These are phyloP conservation scores for Dryomyza anilis DNA, from an alignment of 2,888 invertebrate species.

Conservation along the genomic window DNA sequence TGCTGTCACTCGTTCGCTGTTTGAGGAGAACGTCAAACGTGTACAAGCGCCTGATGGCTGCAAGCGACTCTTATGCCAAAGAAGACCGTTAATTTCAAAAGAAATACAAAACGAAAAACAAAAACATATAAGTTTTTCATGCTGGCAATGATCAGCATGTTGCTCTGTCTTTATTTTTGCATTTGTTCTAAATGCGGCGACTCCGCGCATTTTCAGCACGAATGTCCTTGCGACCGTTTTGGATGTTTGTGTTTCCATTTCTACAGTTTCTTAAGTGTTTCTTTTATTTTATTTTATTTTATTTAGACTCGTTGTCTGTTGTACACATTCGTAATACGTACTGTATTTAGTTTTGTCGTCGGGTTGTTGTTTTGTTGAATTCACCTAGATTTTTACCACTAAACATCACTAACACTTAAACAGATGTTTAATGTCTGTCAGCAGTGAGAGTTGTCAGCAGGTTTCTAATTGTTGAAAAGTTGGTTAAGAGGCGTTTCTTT, in stretches of 20 bases:
- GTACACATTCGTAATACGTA: background rate
- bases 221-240: constrained; percentile 3
- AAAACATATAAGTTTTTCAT: too few relatives aligned
- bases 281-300: background rate
- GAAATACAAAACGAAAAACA: too few relatives aligned
- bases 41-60: too few relatives aligned
- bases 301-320: background rate
- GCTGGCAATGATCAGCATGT: too few relatives aligned
- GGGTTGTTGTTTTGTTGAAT: background rate
- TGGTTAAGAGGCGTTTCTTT: too few relatives aligned
- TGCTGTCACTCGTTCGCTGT: background rate
- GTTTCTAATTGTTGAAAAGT: too few relatives aligned
- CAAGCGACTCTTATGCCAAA: background rate
- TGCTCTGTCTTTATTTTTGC: background rate
- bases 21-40: constrained; percentile 13
- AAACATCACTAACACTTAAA: background rate
- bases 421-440: too few relatives aligned
- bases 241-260: background rate
- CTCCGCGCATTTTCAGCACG: background rate
- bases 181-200: background rate
- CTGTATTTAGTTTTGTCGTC: background rate
- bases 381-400: constrained; percentile 17
- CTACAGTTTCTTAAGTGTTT: background rate
- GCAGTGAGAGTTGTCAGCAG: too few relatives aligned
- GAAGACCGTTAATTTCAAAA: too few relatives aligned